Conservation (phyloP, 2,888 invertebrate genomes). For the Drosophila nigritarsus region DNA sequence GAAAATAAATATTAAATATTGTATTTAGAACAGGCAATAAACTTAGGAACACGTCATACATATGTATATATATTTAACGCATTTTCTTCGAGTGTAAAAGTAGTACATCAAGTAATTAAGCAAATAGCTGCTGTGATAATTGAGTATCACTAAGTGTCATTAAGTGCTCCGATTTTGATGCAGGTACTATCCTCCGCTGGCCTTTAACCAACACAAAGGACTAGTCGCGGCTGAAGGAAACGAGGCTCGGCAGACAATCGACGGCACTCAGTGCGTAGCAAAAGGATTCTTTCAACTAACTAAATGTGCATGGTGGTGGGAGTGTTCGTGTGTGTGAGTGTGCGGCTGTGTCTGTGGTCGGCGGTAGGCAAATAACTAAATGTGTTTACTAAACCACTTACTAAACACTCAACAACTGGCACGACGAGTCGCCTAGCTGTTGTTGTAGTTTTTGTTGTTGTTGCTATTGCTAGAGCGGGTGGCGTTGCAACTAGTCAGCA, state of each 20-base stretch:
- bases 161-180: slow-evolving; percentile 59
- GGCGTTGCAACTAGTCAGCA: slow-evolving; percentile 31
- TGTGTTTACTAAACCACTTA: slow-evolving; percentile 81
- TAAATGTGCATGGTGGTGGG: slow-evolving; percentile 25
- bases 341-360: slow-evolving; percentile 46
- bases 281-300: slow-evolving; percentile 41
- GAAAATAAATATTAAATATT: too few relatives aligned
- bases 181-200: slow-evolving; percentile 26
- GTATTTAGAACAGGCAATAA: not conserved
- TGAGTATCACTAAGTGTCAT: slow-evolving; percentile 78
- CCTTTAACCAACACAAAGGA: slow-evolving; percentile 49
- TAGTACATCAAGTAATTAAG: slow-evolving; percentile 66
- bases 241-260: slow-evolving; percentile 29
- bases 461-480: slow-evolving; percentile 24
- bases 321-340: slow-evolving; percentile 18
- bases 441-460: slow-evolving; percentile 9
- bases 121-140: slow-evolving; percentile 72
- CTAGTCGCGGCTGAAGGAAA: slow-evolving; percentile 18
- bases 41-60: not conserved
- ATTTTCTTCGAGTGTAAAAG: slow-evolving; percentile 44
- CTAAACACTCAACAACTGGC: slow-evolving; percentile 78
- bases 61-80: too few relatives aligned
- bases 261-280: slow-evolving; percentile 38
- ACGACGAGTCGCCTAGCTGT: slow-evolving; percentile 26
- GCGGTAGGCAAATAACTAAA: slow-evolving; percentile 77